Conservation (phyloP, 2,888 invertebrate species). For the Dione juno region DNA sequence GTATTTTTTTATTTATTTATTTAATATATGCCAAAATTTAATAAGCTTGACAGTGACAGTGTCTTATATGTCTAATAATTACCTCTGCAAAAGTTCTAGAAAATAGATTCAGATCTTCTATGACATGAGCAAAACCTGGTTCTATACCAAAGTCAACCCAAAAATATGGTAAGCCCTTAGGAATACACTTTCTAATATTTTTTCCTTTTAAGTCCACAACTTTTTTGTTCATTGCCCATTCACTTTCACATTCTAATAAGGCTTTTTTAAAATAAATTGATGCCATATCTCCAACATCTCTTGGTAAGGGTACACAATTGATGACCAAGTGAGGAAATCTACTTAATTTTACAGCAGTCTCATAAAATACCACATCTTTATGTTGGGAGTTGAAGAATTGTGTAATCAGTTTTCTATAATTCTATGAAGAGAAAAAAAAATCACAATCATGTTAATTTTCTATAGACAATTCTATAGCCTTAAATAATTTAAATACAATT, state of each 20-base stretch:
- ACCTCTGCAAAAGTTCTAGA: conserved; percentile 95
- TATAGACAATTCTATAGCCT: conserved; percentile 82
- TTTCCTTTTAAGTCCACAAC: conserved; percentile 83
- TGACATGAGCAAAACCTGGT: conserved; percentile 97
- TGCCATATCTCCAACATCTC: conserved; percentile 92
- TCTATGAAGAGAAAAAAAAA: conserved; percentile 70
- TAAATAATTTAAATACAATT: background rate
- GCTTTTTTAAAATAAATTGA: conserved; percentile 99
- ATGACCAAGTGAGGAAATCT: conserved; percentile 92
- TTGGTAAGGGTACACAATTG: conserved; percentile 94
- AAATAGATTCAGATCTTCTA: conserved; percentile 95
- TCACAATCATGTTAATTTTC: background rate
- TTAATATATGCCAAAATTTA: background rate
- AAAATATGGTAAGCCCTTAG: conserved; percentile 97
- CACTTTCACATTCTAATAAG: conserved; percentile 95
- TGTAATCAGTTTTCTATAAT: conserved; percentile 90
- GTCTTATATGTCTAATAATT: conserved; percentile 45
- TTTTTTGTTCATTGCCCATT: conserved; percentile 98
- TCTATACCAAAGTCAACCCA: conserved; percentile 96
- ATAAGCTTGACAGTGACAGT: too few relatives aligned
- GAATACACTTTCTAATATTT: conserved; percentile 91
- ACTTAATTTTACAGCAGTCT: conserved; percentile 90
- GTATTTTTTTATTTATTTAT: background rate
- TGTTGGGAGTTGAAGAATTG: conserved; percentile 89
- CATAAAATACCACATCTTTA: conserved; percentile 95